Evolutionary conservation across 35 echinoderm and acorn worm genomes (phyloP).

Genomic region (Apostichopus parvimensis): DNA sequence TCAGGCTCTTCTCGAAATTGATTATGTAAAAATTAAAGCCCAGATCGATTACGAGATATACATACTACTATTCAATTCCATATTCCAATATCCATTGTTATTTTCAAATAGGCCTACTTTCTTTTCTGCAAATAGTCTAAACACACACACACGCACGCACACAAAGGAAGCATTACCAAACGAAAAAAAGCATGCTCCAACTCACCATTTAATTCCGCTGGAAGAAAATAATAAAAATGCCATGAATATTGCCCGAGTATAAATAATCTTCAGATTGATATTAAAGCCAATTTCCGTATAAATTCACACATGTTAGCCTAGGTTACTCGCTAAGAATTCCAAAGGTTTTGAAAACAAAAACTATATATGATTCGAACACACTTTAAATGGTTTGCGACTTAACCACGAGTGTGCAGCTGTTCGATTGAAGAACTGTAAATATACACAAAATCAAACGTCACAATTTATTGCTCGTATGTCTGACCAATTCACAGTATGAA

Average conservation of each 20-base stretch:
- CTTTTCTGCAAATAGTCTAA: too few relatives aligned
- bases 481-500: not conserved
- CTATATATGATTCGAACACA: not conserved
- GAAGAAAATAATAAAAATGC: not conserved
- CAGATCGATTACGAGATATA: too few relatives aligned
- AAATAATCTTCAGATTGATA: not conserved
- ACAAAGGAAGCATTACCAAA: not conserved
- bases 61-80: too few relatives aligned
- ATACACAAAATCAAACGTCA: not conserved
- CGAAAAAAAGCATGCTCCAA: not conserved
- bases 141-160: too few relatives aligned
- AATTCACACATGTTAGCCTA: conserved; percentile 13
- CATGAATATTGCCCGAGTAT: too few relatives aligned
- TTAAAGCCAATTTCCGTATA: not conserved
- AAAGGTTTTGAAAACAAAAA: not conserved
- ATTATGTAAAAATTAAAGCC: too few relatives aligned
- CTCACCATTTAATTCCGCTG: not conserved
- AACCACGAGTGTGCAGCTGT: conserved; percentile 6
- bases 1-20: too few relatives aligned
- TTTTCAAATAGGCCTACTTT: too few relatives aligned
- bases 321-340: not conserved
- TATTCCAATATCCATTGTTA: too few relatives aligned
- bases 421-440: not conserved
- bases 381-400: not conserved
- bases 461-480: not conserved